These are phyloP conservation scores for Oopsacas minuta DNA, from an alignment of 37 sponge, comb jelly and placozoan species.

Conservation along the genomic window DNA sequence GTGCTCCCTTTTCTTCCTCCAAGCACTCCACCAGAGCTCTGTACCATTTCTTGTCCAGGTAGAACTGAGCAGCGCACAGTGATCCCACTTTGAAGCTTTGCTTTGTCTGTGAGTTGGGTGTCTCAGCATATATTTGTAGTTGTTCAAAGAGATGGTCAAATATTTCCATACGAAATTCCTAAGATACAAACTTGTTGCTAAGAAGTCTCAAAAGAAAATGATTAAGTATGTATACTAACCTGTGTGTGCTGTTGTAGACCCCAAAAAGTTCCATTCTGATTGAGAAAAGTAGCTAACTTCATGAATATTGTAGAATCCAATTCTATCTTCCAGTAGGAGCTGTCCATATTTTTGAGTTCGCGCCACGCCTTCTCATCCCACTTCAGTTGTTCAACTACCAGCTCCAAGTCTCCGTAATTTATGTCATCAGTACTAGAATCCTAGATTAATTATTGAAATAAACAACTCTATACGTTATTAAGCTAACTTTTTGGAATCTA, in stretches of 20 bases:
- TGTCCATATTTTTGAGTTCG: not conserved
- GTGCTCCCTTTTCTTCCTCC: not conserved
- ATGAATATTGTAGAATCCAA: not conserved
- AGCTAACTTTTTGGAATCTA: too few relatives aligned
- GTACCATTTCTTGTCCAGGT: constrained; percentile 15
- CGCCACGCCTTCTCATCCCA: not conserved
- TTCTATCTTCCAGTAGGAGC: not conserved
- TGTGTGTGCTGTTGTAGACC: not conserved
- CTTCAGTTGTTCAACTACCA: not conserved
- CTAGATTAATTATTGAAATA: too few relatives aligned
- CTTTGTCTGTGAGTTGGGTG: not conserved
- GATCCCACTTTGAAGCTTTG: not conserved
- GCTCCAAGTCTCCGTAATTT: not conserved
- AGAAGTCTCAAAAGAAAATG: too few relatives aligned
- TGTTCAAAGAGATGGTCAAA: not conserved
- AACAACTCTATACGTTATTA: too few relatives aligned
- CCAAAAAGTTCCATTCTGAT: not conserved
- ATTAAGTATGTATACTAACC: not conserved
- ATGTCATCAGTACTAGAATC: not conserved
- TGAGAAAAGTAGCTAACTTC: not conserved
- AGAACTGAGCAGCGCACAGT: not conserved
- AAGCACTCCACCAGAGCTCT: not conserved
- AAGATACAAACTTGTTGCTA: not conserved
- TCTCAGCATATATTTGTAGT: not conserved
- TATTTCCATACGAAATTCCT: constrained; percentile 16